Conservation (phyloP, 2,888 invertebrate genomes). For the Thereva nobilitata region DNA sequence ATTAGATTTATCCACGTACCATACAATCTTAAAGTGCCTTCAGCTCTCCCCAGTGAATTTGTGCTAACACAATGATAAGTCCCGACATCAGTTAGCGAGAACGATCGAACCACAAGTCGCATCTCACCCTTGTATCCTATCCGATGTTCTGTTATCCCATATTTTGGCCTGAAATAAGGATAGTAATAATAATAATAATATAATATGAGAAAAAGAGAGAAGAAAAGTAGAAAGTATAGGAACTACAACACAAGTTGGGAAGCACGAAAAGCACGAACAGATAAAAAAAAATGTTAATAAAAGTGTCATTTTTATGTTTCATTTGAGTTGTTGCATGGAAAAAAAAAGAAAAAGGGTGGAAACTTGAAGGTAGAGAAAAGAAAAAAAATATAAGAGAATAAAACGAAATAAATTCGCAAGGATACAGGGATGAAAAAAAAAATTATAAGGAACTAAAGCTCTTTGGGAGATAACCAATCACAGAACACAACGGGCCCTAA, state of each 20-base stretch:
- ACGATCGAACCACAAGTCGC: conserved; percentile 58
- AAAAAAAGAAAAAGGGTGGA: not conserved
- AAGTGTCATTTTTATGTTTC: conserved; percentile 15
- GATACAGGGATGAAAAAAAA: not conserved
- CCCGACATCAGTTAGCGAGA: conserved; percentile 67
- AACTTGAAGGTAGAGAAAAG: not conserved
- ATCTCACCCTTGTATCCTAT: conserved; percentile 57
- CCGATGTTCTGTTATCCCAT: conserved; percentile 57
- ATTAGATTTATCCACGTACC: conserved; percentile 55
- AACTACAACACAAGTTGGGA: too few relatives aligned
- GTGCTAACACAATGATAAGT: conserved; percentile 77
- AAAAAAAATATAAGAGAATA: not conserved
- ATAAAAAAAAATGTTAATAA: conserved; percentile 1
- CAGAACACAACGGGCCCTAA: too few relatives aligned
- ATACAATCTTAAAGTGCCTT: conserved; percentile 68
- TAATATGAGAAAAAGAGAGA: not conserved
- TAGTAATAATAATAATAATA: not conserved
- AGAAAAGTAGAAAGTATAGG: not conserved
- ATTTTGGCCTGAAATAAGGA: conserved; percentile 53
- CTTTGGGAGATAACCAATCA: too few relatives aligned
- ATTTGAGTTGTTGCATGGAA: not conserved
- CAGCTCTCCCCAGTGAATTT: conserved; percentile 69
- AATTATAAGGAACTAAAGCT: not conserved
- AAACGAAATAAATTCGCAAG: not conserved
- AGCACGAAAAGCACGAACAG: too few relatives aligned